Evolutionary conservation across 2,888 invertebrate species (phyloP).

Genomic region (Dione vanillae): DNA sequence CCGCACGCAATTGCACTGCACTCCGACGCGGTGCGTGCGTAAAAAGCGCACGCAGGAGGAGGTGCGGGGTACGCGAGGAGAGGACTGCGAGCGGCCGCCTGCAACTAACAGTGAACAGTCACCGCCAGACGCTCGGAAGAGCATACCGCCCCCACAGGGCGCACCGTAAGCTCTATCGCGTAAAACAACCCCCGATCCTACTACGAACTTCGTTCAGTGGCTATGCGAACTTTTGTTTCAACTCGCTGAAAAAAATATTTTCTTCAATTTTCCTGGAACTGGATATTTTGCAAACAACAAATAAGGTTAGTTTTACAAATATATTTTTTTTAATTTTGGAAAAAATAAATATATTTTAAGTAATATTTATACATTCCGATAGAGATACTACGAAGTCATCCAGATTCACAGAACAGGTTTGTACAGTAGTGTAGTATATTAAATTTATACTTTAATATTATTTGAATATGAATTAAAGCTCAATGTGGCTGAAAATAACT

Average conservation of each 20-base stretch:
- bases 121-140: slow-evolving; percentile 77
- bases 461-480: slow-evolving; percentile 29
- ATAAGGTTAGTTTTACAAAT: slow-evolving; percentile 52
- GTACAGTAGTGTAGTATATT: slow-evolving; percentile 31
- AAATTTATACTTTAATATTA: slow-evolving; percentile 33
- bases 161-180: slow-evolving; percentile 61
- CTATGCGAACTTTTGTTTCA: slow-evolving; percentile 61
- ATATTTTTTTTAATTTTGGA: not conserved
- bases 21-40: slow-evolving; percentile 78
- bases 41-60: slow-evolving; percentile 83
- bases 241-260: slow-evolving; percentile 45
- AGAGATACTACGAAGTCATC: slow-evolving; percentile 56
- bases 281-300: slow-evolving; percentile 55
- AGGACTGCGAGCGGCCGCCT: slow-evolving; percentile 63
- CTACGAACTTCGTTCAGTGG: slow-evolving; percentile 72
- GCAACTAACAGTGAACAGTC: slow-evolving; percentile 76
- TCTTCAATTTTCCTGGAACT: slow-evolving; percentile 48
- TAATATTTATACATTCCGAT: slow-evolving; percentile 30
- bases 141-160: slow-evolving; percentile 80
- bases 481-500: slow-evolving; percentile 49
- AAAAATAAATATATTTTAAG: not conserved
- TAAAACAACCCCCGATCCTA: slow-evolving; percentile 72
- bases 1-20: slow-evolving; percentile 84
- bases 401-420: slow-evolving; percentile 35
- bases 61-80: slow-evolving; percentile 68